Evolutionary conservation across 2,113 vertebrate genomes (phyloP).

Genomic region (Oryzias melastigma): DNA sequence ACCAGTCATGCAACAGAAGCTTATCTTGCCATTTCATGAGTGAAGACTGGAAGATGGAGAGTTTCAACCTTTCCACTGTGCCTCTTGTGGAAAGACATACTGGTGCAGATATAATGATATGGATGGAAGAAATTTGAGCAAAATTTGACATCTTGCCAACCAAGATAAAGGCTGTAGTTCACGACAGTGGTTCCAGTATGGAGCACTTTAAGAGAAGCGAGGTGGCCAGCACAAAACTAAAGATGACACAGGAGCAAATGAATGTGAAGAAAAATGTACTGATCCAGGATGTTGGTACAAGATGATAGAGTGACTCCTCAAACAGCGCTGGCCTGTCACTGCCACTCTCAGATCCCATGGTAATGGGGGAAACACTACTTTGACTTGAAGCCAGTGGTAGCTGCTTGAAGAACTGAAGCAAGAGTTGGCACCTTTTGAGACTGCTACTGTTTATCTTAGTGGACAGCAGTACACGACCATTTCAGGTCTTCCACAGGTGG

Average conservation of each 20-base stretch:
- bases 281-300: no score
- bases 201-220: no score
- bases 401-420: no score
- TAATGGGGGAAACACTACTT: no score
- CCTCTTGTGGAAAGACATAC: conserved; percentile 1
- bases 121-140: background rate
- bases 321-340: no score
- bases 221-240: no score
- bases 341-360: no score
- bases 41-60: background rate
- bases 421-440: background rate
- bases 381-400: no score
- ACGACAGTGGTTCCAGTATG: background rate
- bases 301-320: no score
- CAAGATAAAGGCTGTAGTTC: background rate
- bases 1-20: background rate
- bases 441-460: conserved; percentile 1
- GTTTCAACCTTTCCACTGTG: background rate
- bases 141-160: background rate
- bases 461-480: conserved; percentile 1
- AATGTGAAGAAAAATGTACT: no score
- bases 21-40: background rate
- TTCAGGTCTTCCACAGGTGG: background rate
- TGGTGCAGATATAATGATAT: background rate
- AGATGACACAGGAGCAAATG: no score